phyloP scores from a whole-genome alignment of 2,113 vertebrate species.

The Mungos mungo region DNA sequence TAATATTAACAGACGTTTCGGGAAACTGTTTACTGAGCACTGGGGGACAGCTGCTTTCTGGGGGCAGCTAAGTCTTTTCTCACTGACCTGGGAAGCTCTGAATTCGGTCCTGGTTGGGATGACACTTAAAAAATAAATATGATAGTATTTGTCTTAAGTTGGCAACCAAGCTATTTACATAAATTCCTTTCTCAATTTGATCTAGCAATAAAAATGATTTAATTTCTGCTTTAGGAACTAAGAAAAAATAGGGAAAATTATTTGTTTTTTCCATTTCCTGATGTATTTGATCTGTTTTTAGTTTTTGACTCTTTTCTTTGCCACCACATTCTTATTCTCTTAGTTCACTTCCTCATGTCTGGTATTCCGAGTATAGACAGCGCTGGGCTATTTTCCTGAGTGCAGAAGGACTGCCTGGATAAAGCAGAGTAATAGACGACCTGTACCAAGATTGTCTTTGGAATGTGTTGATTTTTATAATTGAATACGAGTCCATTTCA shows the following conservation, averaged over 20 bases:
- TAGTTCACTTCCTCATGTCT: conserved; percentile 74
- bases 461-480: not conserved
- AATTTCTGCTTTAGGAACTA: conserved; percentile 64
- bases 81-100: not conserved
- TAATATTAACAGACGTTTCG: not conserved
- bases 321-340: conserved; percentile 73
- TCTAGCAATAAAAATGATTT: conserved; percentile 62
- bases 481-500: not conserved
- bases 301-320: conserved; percentile 65
- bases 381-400: conserved; percentile 52
- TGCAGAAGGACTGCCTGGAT: not conserved
- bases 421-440: not conserved
- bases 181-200: conserved; percentile 65
- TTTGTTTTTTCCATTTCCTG: conserved; percentile 80
- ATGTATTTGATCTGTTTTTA: conserved; percentile 75
- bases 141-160: conserved; percentile 29
- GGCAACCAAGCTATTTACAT: not conserved
- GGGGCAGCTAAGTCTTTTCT: not conserved
- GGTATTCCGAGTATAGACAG: conserved; percentile 50
- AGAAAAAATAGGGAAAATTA: conserved; percentile 46
- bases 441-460: not conserved
- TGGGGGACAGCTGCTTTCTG: not conserved
- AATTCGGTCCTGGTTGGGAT: not conserved
- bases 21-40: not conserved
- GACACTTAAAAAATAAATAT: conserved; percentile 15